phyloP scores from a whole-genome alignment of 2,797 vertebrate genomes.

The Pyrrhura leucotis region DNA sequence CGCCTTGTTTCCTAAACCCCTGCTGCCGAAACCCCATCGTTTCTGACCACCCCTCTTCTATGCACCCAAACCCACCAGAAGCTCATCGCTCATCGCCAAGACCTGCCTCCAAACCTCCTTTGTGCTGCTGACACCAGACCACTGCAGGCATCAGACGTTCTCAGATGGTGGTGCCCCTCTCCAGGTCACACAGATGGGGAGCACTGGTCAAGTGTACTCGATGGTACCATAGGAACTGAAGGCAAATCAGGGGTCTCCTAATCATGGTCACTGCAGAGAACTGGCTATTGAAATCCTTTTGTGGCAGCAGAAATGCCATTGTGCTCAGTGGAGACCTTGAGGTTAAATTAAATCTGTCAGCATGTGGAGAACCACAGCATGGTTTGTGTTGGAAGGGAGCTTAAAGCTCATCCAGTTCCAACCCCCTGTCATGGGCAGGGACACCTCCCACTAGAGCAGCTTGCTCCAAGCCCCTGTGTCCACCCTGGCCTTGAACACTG shows the following conservation, averaged over 20 bases:
- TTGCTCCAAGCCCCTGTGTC: not conserved
- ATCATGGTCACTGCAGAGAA: not conserved
- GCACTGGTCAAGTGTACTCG: not conserved
- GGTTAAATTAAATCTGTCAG: not conserved
- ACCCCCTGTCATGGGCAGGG: not conserved
- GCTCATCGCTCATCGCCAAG: not conserved
- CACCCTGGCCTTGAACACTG: not conserved
- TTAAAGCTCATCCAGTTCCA: not conserved
- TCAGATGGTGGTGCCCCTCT: accelerated
- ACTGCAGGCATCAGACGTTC: not conserved
- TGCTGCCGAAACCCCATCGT: not conserved
- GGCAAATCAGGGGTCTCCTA: not conserved
- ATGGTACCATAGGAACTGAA: not conserved
- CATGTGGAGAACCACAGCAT: not conserved
- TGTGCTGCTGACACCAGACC: not conserved
- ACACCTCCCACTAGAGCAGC: not conserved
- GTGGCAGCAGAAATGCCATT: not conserved
- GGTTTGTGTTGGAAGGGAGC: not conserved
- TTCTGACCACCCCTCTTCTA: not conserved
- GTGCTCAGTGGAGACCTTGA: not conserved
- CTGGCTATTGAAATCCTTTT: not conserved
- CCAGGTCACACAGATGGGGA: not conserved
- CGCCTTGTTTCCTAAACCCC: not conserved
- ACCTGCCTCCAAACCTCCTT: not conserved
- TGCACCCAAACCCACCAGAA: not conserved